phyloP scores from a whole-genome alignment of 2,797 vertebrate species.

The Cephalopachus bancanus region DNA sequence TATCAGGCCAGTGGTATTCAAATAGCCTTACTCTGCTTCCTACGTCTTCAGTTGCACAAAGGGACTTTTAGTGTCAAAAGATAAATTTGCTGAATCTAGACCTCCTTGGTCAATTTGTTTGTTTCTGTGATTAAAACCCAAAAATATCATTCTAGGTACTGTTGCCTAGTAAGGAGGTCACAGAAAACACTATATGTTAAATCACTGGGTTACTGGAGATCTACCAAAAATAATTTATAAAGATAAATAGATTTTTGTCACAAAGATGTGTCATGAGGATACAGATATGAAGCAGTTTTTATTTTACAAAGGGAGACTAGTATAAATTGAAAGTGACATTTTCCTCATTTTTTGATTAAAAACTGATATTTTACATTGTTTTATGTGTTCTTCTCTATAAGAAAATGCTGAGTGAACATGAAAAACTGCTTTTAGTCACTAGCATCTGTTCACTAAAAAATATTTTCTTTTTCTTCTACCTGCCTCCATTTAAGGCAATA shows the following conservation, averaged over 20 bases:
- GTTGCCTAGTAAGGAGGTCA: neutral
- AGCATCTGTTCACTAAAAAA: neutral
- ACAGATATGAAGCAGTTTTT: neutral
- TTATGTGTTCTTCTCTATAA: neutral
- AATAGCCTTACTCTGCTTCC: accelerated
- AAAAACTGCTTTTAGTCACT: neutral
- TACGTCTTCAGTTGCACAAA: neutral
- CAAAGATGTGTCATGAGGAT: neutral
- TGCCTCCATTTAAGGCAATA: neutral
- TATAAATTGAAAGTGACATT: neutral
- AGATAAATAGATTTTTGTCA: neutral
- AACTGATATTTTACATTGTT: neutral
- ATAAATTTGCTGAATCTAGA: neutral
- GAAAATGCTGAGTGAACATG: neutral
- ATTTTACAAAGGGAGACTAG: neutral
- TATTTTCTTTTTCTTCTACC: neutral
- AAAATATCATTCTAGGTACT: neutral
- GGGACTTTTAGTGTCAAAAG: neutral
- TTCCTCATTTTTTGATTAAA: neutral
- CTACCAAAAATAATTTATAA: neutral
- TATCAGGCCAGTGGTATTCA: neutral
- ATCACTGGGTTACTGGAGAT: neutral
- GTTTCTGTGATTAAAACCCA: neutral
- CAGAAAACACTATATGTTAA: neutral
- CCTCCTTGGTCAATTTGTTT: neutral